Base-by-base conservation (phyloP, 2,797 vertebrate genomes). In the Lithobates sylvaticus region DNA sequence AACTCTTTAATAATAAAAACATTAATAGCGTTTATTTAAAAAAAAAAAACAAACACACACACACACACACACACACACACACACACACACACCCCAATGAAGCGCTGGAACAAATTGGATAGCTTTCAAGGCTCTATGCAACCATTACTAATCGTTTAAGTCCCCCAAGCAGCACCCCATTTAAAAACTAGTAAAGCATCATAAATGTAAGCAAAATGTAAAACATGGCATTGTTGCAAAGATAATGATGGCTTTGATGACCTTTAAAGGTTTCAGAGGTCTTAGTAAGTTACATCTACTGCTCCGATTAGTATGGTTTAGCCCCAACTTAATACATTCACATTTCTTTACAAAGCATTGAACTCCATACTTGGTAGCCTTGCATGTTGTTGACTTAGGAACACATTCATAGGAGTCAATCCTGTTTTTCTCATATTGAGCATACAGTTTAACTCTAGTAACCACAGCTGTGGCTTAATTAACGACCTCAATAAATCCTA, bases 401-500 rank as follows among this genome's bases (percentile, higher is more conserved):
- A 90, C 76, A 79, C 87, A 92, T 90, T 93, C 90, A 92, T 90
- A 91, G 90, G 91, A 91, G 89, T 88, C 89, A 85, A 79, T 88
- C 90, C 89, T 88, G 90, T 93, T 94, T 93, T 90, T 89, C 92
- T 91, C 88, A 88, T 86, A 93, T 90, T 89, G 90, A 92, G 90
- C 90, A 88, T 87, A 88, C 58, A 92, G 91, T 89, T 89, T 89
- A 93, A 92, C 92, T 92, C 91, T 88, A 75, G 90, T 92, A 94
- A 93, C 90, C 92, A 92, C 91, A 94, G 93, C 92, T 94, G 93
- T 92, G 91, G 91, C 93, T 94, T 90, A 88, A 89, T 93, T 95
- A 95, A 94, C 87, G 90, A 94, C 92, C 91, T 92, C 93, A 93
- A 94, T 95, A 95, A 95, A 94, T 95, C 92, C 94, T 93, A 91